phyloP scores from a whole-genome alignment of 2,113 vertebrate species.

The Boleophthalmus pectinirostris region DNA sequence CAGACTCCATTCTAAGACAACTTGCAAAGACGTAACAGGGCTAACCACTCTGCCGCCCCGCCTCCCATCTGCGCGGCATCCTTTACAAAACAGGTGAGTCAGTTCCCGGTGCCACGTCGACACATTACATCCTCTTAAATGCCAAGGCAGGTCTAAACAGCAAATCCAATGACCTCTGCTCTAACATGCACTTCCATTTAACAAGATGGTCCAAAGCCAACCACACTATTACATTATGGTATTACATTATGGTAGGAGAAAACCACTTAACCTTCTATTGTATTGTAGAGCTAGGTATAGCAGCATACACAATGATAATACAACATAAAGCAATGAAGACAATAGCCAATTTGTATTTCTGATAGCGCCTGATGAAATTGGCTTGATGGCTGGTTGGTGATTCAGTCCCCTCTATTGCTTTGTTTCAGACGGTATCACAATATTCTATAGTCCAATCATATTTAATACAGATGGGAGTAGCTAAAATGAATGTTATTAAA shows the following conservation, averaged over 20 bases:
- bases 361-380: too few species aligned
- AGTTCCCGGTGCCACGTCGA: background rate
- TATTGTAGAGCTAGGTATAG: background rate
- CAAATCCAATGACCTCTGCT: background rate
- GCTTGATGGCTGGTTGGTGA: too few species aligned
- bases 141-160: background rate
- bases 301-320: background rate
- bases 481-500: too few species aligned
- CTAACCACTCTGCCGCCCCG: background rate
- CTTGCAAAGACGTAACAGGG: background rate
- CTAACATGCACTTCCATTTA: background rate
- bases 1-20: background rate
- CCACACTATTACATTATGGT: background rate
- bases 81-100: background rate
- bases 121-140: background rate
- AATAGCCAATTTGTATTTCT: too few species aligned
- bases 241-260: background rate
- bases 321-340: too few species aligned
- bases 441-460: too few species aligned
- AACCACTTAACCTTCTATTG: background rate
- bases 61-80: background rate
- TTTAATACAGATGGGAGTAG: too few species aligned
- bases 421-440: too few species aligned
- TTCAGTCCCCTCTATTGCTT: background rate
- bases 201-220: background rate